Evolutionary conservation across 1,140 invertebrate genomes (phyloP).

Genomic region (Drosophila arizonae): DNA sequence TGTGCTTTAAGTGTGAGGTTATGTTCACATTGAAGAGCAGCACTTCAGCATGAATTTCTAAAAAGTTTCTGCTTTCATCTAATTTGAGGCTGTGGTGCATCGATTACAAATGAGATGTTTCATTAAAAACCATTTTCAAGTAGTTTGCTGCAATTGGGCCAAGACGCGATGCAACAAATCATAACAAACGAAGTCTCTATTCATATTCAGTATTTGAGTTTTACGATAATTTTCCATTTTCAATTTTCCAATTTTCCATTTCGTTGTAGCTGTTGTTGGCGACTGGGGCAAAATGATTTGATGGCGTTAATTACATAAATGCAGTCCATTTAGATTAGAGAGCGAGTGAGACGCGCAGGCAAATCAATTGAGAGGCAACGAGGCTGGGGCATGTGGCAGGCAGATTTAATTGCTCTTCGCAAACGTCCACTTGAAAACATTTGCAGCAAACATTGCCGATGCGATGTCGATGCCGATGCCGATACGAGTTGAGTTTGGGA

Average conservation of each 20-base stretch:
- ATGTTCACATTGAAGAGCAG: conserved; percentile 7
- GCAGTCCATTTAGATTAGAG: conserved; percentile 48
- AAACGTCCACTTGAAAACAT: conserved; percentile 39
- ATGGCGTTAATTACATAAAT: conserved; percentile 55
- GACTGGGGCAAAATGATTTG: conserved; percentile 37
- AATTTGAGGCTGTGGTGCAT: conserved; percentile 12
- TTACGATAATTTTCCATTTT: conserved; percentile 28
- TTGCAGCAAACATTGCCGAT: conserved; percentile 8
- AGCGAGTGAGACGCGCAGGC: neutral
- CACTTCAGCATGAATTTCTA: conserved; percentile 5
- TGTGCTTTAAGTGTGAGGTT: conserved; percentile 15
- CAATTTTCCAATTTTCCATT: conserved; percentile 1
- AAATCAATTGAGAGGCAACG: neutral
- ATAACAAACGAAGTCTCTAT: conserved; percentile 33
- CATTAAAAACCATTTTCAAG: conserved; percentile 45
- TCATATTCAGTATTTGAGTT: conserved; percentile 33
- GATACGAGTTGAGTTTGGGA: neutral
- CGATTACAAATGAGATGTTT: conserved; percentile 28
- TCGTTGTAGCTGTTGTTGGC: neutral
- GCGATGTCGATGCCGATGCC: neutral
- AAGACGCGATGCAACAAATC: conserved; percentile 9
- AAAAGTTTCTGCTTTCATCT: conserved; percentile 5
- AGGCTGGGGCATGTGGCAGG: neutral
- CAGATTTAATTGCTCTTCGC: conserved; percentile 34
- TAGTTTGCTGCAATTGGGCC: conserved; percentile 34